phyloP scores from a whole-genome alignment of 2,797 vertebrate species.

The Coreius guichenoti region DNA sequence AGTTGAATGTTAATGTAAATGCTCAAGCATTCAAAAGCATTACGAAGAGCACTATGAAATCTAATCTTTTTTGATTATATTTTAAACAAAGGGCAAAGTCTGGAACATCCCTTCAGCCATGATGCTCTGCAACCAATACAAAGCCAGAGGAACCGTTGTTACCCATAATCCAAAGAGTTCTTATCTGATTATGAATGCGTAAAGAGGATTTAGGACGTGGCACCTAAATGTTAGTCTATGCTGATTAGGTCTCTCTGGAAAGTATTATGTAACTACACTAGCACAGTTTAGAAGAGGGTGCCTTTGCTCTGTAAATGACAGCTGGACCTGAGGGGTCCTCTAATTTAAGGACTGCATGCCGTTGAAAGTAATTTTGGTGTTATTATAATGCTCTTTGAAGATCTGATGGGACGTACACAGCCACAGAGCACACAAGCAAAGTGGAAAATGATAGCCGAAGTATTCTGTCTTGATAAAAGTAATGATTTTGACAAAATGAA shows the following conservation, averaged over 20 bases:
- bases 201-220: constrained; percentile 80
- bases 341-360: constrained; percentile 22
- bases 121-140: constrained; percentile 55
- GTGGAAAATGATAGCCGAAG: neutral
- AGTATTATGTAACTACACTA: constrained; percentile 70
- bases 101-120: constrained; percentile 52
- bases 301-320: constrained; percentile 56
- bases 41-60: neutral
- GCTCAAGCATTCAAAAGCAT: neutral
- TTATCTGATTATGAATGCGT: constrained; percentile 79
- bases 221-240: constrained; percentile 74
- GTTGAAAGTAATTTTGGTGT: constrained; percentile 21
- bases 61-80: constrained; percentile 10
- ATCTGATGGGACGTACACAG: neutral
- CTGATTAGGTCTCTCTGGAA: constrained; percentile 71
- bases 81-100: constrained; percentile 34
- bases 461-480: constrained; percentile 1
- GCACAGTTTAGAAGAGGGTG: constrained; percentile 61
- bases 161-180: constrained; percentile 75
- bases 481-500: neutral
- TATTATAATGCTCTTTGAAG: constrained; percentile 21
- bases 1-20: constrained; percentile 34
- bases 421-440: neutral
- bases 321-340: constrained; percentile 40
- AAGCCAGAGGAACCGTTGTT: constrained; percentile 64